A percentile compares a stretch with the other conserved stretches of the same genome.
phyloP scores from a whole-genome alignment of 2,888 invertebrate genomes.

The Smittia aterrima region DNA sequence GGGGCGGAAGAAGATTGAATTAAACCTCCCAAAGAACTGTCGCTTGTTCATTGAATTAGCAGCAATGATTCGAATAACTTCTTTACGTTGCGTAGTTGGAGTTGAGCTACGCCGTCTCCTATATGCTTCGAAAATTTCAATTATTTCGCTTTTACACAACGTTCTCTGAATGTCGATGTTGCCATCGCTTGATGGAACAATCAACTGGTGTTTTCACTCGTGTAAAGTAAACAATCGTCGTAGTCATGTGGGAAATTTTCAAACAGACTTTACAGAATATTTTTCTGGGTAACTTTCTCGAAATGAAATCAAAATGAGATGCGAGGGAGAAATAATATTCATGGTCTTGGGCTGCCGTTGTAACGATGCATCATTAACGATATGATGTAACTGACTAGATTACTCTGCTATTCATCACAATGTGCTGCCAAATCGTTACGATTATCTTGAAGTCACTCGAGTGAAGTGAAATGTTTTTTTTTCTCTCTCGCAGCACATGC shows the following conservation, averaged over 20 bases:
- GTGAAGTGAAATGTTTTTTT: too few species aligned
- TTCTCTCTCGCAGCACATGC: too few species aligned
- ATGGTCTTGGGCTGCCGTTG: not conserved
- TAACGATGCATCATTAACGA: not conserved
- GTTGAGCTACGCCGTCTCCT: not conserved
- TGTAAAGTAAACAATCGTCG: not conserved
- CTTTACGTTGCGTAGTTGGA: too few species aligned
- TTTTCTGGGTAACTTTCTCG: not conserved
- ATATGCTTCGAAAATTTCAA: not conserved
- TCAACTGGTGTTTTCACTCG: conserved; percentile 5
- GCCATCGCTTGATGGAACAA: not conserved
- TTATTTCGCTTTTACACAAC: too few species aligned
- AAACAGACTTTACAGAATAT: not conserved
- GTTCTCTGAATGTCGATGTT: not conserved
- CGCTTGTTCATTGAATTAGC: too few species aligned
- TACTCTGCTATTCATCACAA: too few species aligned
- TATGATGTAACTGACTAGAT: too few species aligned
- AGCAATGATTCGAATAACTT: too few species aligned
- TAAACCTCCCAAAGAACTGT: not conserved
- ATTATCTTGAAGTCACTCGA: too few species aligned
- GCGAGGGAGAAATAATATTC: not conserved
- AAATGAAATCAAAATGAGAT: too few species aligned
- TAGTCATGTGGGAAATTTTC: not conserved
- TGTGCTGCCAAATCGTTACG: too few species aligned
- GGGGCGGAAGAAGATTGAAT: not conserved